These are phyloP conservation scores for Panonychus citri DNA, from an alignment of 1,140 invertebrate species.

Conservation along the genomic window DNA sequence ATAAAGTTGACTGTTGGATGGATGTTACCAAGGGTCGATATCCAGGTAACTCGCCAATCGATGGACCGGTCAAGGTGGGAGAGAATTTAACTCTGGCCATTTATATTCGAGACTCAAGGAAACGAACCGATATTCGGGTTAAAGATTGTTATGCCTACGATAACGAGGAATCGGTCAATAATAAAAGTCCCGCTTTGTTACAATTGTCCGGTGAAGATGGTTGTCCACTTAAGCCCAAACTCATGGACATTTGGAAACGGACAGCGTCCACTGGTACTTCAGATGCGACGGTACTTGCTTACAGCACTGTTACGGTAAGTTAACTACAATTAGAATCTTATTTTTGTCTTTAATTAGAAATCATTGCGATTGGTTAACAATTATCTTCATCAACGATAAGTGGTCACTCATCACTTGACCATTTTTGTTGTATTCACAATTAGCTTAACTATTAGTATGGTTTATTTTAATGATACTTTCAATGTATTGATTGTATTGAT, in stretches of 20 bases:
- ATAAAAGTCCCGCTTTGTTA: slow-evolving; percentile 34
- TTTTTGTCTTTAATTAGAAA: no score
- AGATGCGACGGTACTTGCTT: slow-evolving; percentile 36
- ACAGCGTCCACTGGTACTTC: slow-evolving; percentile 30
- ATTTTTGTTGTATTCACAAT: no score
- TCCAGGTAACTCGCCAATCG: slow-evolving; percentile 33
- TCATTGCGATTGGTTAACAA: no score
- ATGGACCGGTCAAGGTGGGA: slow-evolving; percentile 39
- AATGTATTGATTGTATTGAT: no score
- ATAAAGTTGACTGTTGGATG: slow-evolving; percentile 47
- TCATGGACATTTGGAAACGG: slow-evolving; percentile 40
- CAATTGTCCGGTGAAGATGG: slow-evolving; percentile 41
- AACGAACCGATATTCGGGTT: slow-evolving; percentile 38
- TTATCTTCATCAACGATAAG: no score
- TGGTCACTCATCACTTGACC: no score
- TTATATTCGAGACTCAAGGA: slow-evolving; percentile 37
- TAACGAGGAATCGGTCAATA: slow-evolving; percentile 27
- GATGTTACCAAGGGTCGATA: slow-evolving; percentile 41
- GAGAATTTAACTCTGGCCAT: slow-evolving; percentile 41
- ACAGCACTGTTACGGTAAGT: slow-evolving; percentile 31
- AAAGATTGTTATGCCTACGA: slow-evolving; percentile 33
- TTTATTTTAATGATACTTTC: no score
- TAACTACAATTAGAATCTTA: no score
- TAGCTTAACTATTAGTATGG: no score
- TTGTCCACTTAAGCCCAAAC: slow-evolving; percentile 52